Conservation (phyloP, 2,888 invertebrate species). For the Podotricha telesiphe region DNA sequence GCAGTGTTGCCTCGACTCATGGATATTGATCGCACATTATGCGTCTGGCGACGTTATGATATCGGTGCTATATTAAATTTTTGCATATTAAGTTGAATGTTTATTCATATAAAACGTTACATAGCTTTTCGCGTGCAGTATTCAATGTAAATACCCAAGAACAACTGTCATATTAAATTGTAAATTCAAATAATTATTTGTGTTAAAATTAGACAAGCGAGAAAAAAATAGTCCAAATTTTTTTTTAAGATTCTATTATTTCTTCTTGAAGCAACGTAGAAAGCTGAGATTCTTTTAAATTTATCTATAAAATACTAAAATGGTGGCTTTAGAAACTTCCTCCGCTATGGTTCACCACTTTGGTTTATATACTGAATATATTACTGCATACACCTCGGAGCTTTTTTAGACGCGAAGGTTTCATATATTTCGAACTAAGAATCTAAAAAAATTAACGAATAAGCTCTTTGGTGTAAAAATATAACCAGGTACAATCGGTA, state of each 20-base stretch:
- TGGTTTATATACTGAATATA: constrained; percentile 16
- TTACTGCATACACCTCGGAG: background rate
- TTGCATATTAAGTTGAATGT: background rate
- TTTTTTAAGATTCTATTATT: constrained; percentile 2
- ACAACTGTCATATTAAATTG: background rate
- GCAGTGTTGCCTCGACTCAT: constrained; percentile 32
- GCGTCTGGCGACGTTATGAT: constrained; percentile 10
- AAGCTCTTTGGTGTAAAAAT: background rate
- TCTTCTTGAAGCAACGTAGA: constrained; percentile 4
- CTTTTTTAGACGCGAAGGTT: constrained; percentile 7
- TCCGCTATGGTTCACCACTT: constrained; percentile 18
- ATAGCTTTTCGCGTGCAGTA: background rate
- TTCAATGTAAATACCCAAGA: background rate
- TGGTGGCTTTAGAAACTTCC: constrained; percentile 13
- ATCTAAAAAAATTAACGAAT: background rate
- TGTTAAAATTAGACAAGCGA: background rate
- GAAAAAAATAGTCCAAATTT: background rate
- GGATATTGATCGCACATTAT: constrained; percentile 37
- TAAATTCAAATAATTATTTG: background rate
- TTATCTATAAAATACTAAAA: constrained; percentile 15
- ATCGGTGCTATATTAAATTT: background rate
- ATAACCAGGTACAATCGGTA: too few species aligned
- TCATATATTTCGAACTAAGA: background rate
- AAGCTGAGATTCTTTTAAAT: constrained; percentile 19
- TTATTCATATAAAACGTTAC: background rate